Conservation (phyloP, 2,888 invertebrate species). For the Catocala fraxini region DNA sequence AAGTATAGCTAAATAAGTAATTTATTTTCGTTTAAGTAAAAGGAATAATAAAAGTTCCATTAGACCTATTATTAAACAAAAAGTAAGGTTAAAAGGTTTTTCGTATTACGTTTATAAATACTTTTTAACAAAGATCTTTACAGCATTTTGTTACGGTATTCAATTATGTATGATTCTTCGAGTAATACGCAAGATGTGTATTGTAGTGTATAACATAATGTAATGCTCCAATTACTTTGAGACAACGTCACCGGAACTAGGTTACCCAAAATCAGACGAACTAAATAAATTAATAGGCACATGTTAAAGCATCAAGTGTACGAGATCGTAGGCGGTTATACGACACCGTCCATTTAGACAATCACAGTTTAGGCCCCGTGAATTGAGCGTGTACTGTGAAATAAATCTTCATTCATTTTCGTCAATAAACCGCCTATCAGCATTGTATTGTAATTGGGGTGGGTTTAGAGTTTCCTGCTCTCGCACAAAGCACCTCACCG, state of each 20-base stretch:
- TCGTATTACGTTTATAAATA: too few species aligned
- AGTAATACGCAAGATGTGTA: too few species aligned
- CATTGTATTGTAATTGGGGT: slow-evolving; percentile 85
- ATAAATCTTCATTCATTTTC: slow-evolving; percentile 73
- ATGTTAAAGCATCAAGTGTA: slow-evolving; percentile 33
- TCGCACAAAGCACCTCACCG: slow-evolving; percentile 56
- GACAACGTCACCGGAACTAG: not conserved
- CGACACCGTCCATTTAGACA: slow-evolving; percentile 68
- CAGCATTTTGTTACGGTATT: too few species aligned
- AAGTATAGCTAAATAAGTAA: too few species aligned
- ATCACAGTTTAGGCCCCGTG: slow-evolving; percentile 55
- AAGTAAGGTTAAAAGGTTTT: too few species aligned
- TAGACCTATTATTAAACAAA: too few species aligned
- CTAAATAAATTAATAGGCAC: slow-evolving; percentile 19
- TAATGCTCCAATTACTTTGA: too few species aligned
- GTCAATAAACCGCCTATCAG: slow-evolving; percentile 86
- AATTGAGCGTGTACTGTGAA: slow-evolving; percentile 68
- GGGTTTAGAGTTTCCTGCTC: slow-evolving; percentile 68
- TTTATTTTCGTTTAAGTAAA: too few species aligned
- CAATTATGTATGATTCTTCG: too few species aligned
- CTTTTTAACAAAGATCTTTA: too few species aligned
- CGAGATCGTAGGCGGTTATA: slow-evolving; percentile 61
- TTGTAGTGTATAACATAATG: too few species aligned
- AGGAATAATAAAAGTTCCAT: too few species aligned
- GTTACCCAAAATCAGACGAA: not conserved